Evolutionary conservation across 2,888 invertebrate genomes (phyloP).

Genomic region (Lasioglossum marginatum): DNA sequence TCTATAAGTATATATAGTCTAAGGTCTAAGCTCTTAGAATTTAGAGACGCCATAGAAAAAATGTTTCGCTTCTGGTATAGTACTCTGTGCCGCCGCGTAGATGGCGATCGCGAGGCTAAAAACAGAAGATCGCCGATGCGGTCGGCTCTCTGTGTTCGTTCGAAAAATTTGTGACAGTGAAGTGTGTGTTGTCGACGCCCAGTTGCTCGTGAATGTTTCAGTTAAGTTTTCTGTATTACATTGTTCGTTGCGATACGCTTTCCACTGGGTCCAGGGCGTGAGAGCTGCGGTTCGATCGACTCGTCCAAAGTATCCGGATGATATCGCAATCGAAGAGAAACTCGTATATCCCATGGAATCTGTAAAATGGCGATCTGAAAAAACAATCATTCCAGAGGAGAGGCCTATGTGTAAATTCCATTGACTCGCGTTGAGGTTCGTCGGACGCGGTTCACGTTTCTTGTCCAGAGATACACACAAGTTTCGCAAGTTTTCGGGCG

Average conservation of each 20-base stretch:
- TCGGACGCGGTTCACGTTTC: not conserved
- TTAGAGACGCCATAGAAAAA: not conserved
- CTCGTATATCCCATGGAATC: constrained; percentile 69
- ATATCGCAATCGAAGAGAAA: constrained; percentile 41
- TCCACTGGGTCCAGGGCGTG: not conserved
- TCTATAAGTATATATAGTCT: no score
- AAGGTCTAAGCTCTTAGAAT: not conserved
- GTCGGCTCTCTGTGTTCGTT: constrained; percentile 45
- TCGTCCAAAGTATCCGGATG: constrained; percentile 14
- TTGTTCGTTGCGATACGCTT: constrained; percentile 21
- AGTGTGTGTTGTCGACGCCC: constrained; percentile 79
- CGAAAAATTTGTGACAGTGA: constrained; percentile 67
- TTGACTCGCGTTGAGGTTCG: constrained; percentile 27
- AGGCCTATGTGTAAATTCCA: constrained; percentile 34
- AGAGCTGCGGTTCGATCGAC: constrained; percentile 13
- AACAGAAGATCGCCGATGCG: not conserved
- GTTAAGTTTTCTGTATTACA: constrained; percentile 68
- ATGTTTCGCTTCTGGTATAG: not conserved
- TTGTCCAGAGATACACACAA: not conserved
- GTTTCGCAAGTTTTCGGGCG: not conserved
- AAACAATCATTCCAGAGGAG: constrained; percentile 74
- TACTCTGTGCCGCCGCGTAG: not conserved
- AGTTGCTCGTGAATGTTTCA: constrained; percentile 80
- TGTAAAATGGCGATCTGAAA: constrained; percentile 81
- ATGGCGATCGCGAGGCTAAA: constrained; percentile 10